phyloP scores from a whole-genome alignment of 2,113 vertebrate genomes.

The Chaetodon auriga region DNA sequence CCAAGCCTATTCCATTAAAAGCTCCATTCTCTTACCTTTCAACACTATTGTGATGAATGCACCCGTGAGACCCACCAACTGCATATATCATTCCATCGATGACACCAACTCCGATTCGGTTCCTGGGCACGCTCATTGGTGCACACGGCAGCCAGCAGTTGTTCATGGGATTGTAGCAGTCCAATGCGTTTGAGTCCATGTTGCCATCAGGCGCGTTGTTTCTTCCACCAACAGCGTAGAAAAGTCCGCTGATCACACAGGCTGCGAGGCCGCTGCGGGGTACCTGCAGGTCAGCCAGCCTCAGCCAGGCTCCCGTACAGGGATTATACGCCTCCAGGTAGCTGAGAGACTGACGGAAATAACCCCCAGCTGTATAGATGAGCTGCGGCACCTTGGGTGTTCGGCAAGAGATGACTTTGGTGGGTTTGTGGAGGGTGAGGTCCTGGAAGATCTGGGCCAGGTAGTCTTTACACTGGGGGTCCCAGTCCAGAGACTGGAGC shows the following conservation, averaged over 20 bases:
- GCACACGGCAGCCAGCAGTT: constrained; percentile 93
- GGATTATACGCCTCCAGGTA: constrained; percentile 93
- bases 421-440: constrained; percentile 93
- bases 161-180: constrained; percentile 97
- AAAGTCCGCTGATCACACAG: constrained; percentile 92
- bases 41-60: constrained; percentile 92
- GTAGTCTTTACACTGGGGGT: constrained; percentile 93
- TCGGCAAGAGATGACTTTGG: constrained; percentile 84
- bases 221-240: constrained; percentile 92
- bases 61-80: constrained; percentile 93
- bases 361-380: constrained; percentile 93
- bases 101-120: constrained; percentile 93
- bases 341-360: constrained; percentile 91
- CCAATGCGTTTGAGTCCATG: constrained; percentile 91
- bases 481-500: constrained; percentile 91
- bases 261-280: constrained; percentile 93
- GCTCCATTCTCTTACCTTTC: constrained; percentile 85
- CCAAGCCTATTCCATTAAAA: not conserved
- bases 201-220: constrained; percentile 95
- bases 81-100: constrained; percentile 95
- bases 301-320: constrained; percentile 85
- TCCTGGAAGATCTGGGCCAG: constrained; percentile 93
- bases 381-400: constrained; percentile 92
- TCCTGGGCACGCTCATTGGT: constrained; percentile 92
- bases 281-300: constrained; percentile 89